Evolutionary conservation across 2,113 vertebrate genomes (phyloP).

Genomic region (Pseudopipra pipra): DNA sequence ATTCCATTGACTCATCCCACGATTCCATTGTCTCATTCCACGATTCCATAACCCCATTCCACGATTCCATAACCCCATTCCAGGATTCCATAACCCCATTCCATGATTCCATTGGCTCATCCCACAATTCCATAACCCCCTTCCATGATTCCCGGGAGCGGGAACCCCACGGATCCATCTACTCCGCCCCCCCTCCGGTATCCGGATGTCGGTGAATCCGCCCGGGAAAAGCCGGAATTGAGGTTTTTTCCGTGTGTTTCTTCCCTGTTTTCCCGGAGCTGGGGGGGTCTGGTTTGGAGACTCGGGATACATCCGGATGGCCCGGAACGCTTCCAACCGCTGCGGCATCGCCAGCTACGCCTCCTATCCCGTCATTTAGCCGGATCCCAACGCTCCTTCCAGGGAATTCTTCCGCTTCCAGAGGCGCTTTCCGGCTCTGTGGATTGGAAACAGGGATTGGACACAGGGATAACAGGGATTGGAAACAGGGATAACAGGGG

Average conservation of each 20-base stretch:
- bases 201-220: not conserved
- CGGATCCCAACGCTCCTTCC: fast-evolving
- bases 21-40: too few species aligned
- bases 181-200: too few species aligned
- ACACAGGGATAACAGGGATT: not conserved
- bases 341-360: slow-evolving; percentile 74
- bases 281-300: slow-evolving; percentile 70
- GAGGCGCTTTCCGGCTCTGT: fast-evolving
- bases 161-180: too few species aligned
- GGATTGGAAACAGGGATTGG: not conserved
- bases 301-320: slow-evolving; percentile 72
- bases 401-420: fast-evolving
- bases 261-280: slow-evolving; percentile 51
- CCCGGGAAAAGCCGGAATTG: too few species aligned
- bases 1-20: too few species aligned
- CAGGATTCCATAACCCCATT: not conserved
- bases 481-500: not conserved
- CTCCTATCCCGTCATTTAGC: slow-evolving; percentile 68
- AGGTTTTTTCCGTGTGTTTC: fast-evolving
- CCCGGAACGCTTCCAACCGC: slow-evolving; percentile 71
- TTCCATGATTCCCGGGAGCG: not conserved
- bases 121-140: too few species aligned
- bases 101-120: too few species aligned
- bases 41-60: not conserved
- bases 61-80: not conserved